Percentiles rank a stretch among this genome's conserved stretches.
phyloP scores from a whole-genome alignment of 2,888 invertebrate species.

The Zaprionus bogoriensis region DNA sequence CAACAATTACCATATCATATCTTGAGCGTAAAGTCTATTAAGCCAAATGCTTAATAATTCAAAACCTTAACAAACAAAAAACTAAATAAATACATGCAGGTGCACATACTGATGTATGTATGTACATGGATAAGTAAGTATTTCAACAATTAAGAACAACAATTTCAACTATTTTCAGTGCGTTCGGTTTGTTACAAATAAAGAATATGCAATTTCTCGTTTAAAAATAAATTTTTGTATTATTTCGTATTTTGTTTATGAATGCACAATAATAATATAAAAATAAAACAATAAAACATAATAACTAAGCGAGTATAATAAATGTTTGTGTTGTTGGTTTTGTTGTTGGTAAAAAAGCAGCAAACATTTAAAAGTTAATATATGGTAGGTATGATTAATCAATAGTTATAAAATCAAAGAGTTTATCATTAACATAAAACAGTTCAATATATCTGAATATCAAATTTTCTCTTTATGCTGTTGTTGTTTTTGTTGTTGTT shows the following conservation, averaged over 20 bases:
- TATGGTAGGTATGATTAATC: conserved; percentile 56
- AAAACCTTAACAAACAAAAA: conserved; percentile 35
- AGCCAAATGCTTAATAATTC: conserved; percentile 15
- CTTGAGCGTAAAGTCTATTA: conserved; percentile 31
- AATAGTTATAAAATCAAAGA: conserved; percentile 70
- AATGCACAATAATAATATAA: conserved; percentile 42
- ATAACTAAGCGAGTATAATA: conserved; percentile 74
- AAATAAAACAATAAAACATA: conserved; percentile 68
- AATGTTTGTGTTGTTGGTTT: conserved; percentile 54
- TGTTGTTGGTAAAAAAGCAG: conserved; percentile 49
- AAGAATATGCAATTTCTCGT: conserved; percentile 46
- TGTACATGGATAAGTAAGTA: conserved; percentile 10
- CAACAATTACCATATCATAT: conserved; percentile 46
- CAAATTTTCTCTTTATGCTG: conserved; percentile 26
- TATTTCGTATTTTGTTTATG: conserved; percentile 3
- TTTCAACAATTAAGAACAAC: conserved; percentile 61
- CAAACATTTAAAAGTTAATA: conserved; percentile 52
- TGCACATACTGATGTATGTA: conserved; percentile 6
- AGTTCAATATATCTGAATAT: conserved; percentile 63
- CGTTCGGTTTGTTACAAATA: conserved; percentile 32
- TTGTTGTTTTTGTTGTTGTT: conserved; percentile 8
- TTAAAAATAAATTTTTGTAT: conserved; percentile 28
- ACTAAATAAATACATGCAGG: conserved; percentile 34
- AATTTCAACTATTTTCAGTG: conserved; percentile 62
- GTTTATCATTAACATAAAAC: conserved; percentile 58